phyloP scores from a whole-genome alignment of 2,888 invertebrate genomes.

The Oligia strigilis region DNA sequence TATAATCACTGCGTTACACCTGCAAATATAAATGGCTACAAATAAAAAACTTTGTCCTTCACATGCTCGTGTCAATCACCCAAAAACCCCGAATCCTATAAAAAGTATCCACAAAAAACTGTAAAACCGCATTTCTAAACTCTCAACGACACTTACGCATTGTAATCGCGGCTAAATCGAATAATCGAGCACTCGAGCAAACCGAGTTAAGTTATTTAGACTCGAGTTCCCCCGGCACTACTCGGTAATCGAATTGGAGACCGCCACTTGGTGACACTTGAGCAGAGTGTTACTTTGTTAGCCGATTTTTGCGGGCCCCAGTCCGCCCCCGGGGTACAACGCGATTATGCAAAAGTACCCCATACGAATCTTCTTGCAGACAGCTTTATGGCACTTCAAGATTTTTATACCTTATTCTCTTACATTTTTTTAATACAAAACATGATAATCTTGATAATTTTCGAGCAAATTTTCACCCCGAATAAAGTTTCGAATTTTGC shows the following conservation, averaged over 20 bases:
- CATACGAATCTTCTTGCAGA: slow-evolving; percentile 71
- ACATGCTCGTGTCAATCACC: slow-evolving; percentile 65
- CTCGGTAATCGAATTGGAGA: slow-evolving; percentile 88
- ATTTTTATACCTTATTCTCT: slow-evolving; percentile 66
- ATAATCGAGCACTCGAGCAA: slow-evolving; percentile 87
- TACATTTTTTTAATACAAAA: slow-evolving; percentile 62
- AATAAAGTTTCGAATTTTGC: slow-evolving; percentile 47
- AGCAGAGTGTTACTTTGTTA: slow-evolving; percentile 88
- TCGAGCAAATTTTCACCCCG: slow-evolving; percentile 46
- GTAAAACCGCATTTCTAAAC: slow-evolving; percentile 76
- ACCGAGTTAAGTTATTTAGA: slow-evolving; percentile 87
- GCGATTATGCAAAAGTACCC: slow-evolving; percentile 83
- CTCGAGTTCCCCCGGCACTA: slow-evolving; percentile 83
- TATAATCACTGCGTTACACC: slow-evolving; percentile 60
- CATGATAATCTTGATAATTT: slow-evolving; percentile 51
- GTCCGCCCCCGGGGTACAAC: slow-evolving; percentile 70
- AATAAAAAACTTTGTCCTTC: slow-evolving; percentile 55
- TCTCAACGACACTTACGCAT: slow-evolving; percentile 83
- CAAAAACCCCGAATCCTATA: slow-evolving; percentile 61
- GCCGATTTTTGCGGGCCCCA: slow-evolving; percentile 83
- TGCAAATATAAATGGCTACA: slow-evolving; percentile 60
- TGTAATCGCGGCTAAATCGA: slow-evolving; percentile 87
- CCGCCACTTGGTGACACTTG: slow-evolving; percentile 87
- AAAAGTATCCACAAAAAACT: slow-evolving; percentile 69
- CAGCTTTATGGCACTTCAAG: slow-evolving; percentile 72